Evolutionary conservation across 2,113 vertebrate species (phyloP), one percentile per base, ranked within the genome.

Genomic region (Ammodytes dubius): DNA sequence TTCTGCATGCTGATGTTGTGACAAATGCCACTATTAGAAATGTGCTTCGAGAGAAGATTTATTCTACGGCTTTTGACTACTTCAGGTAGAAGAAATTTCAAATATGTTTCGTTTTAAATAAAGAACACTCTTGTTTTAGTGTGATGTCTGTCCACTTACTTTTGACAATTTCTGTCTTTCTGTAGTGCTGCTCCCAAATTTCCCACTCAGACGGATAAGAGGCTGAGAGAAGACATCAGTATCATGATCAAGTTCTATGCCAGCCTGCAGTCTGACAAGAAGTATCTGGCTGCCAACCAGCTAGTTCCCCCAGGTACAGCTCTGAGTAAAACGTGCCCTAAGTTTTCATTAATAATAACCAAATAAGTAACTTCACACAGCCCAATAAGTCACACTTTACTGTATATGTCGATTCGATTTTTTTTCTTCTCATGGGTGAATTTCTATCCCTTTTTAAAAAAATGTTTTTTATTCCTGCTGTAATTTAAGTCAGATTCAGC

Each of bases 11-110:
- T 13, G 98, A 99, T 65, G 97, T 99, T 39, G 96, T 99, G 89
- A 97, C 96, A 60, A 99, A 98, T 8, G 95, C 97, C 80, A 99
- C 98, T 40, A 96, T 98, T 83, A 96, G 97, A 82, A 99, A 99
- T 0, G 97, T 99, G 64, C 96, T 99, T 46, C 94, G 98, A 40
- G 98, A 99, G 86, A 99, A 99, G 94, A 97, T 99, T 87, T 99
- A 99, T 83, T 99, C 98, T 3, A 97, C 97, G 0, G 97, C 97
- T n/a, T 99, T 99, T 82, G 98, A 99, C 93, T 99, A 99, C 89
- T 99, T 99, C 94, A 98, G 98, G 98, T 99, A 93, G 5, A 47
- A 60, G 74, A 47, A 11, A 35, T 19, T 9, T 39, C 1, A 3
- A 6, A 49, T 50, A 4, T 9, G 14, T 45, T 19, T 70, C 43